These are phyloP conservation scores for Halocynthia aurantium DNA, from an alignment of 23 tunicate species.

Conservation along the genomic window DNA sequence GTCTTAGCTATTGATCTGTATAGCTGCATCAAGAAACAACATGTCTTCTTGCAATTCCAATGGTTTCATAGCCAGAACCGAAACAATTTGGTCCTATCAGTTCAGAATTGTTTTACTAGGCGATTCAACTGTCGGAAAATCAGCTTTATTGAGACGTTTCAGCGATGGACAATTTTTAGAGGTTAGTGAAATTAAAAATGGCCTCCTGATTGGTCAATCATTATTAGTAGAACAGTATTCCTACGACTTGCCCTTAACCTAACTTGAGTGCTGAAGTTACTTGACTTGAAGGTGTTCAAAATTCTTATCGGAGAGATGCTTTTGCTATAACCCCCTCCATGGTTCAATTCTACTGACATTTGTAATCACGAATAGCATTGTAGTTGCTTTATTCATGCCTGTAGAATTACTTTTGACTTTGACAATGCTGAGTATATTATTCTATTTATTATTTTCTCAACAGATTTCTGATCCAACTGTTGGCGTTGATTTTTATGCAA, in stretches of 20 bases:
- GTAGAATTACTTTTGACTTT: not conserved
- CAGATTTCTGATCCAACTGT: constrained; percentile 89
- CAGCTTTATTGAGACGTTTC: constrained; percentile 78
- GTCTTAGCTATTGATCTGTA: too few species aligned
- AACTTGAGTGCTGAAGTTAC: too few species aligned
- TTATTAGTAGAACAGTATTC: too few species aligned
- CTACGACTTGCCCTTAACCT: too few species aligned
- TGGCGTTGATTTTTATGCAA: constrained; percentile 94
- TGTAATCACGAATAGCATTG: too few species aligned
- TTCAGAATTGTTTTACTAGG: constrained; percentile 91
- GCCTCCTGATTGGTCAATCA: too few species aligned
- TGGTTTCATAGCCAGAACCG: constrained; percentile 44
- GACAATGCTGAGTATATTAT: too few species aligned
- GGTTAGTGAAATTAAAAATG: constrained; percentile 15
- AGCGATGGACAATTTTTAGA: constrained; percentile 91
- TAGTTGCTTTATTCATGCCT: not conserved
- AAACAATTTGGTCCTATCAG: constrained; percentile 93
- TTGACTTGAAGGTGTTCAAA: too few species aligned
- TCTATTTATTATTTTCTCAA: not conserved
- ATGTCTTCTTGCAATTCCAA: constrained; percentile 1
- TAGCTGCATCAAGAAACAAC: too few species aligned
- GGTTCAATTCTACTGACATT: too few species aligned
- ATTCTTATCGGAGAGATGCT: too few species aligned
- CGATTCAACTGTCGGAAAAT: constrained; percentile 96
- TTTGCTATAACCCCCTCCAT: too few species aligned